phyloP scores from a whole-genome alignment of 2,113 vertebrate species.

The Sceloporus undulatus region DNA sequence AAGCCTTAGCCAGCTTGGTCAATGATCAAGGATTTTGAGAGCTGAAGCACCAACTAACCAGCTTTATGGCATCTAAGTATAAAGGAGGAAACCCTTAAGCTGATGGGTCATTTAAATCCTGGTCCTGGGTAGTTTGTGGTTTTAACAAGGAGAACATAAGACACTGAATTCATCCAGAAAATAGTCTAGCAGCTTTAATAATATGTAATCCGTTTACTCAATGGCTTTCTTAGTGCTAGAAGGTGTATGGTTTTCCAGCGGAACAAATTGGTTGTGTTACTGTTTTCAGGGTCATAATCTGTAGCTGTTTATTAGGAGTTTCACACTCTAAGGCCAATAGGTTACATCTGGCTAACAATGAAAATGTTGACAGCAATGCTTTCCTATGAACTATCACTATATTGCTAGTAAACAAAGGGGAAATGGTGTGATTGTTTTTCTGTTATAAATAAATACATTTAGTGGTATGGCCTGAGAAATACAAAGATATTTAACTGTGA shows the following conservation, averaged over 20 bases:
- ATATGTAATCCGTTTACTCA: neutral
- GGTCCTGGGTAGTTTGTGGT: neutral
- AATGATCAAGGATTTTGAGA: too few species aligned
- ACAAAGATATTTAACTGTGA: neutral
- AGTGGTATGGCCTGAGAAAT: neutral
- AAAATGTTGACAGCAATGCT: neutral
- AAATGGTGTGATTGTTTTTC: neutral
- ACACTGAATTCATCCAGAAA: neutral
- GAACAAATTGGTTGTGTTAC: neutral
- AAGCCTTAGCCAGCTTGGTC: too few species aligned
- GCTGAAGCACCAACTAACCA: too few species aligned
- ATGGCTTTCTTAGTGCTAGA: neutral
- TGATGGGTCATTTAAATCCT: too few species aligned
- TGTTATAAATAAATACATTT: neutral
- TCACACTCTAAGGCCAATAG: neutral
- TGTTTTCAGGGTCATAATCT: neutral
- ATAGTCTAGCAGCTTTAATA: neutral
- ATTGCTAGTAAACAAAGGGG: conserved; percentile 13
- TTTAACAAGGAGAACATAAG: neutral
- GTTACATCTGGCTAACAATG: neutral
- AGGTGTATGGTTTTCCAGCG: neutral
- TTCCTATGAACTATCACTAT: conserved; percentile 24
- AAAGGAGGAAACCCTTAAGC: too few species aligned
- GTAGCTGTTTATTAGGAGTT: neutral
- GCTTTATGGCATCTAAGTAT: neutral